A percentile compares a stretch with the other conserved stretches of the same genome.
Conservation (phyloP, 1,140 invertebrate species). For the Aphaenogaster ashmeadi region DNA sequence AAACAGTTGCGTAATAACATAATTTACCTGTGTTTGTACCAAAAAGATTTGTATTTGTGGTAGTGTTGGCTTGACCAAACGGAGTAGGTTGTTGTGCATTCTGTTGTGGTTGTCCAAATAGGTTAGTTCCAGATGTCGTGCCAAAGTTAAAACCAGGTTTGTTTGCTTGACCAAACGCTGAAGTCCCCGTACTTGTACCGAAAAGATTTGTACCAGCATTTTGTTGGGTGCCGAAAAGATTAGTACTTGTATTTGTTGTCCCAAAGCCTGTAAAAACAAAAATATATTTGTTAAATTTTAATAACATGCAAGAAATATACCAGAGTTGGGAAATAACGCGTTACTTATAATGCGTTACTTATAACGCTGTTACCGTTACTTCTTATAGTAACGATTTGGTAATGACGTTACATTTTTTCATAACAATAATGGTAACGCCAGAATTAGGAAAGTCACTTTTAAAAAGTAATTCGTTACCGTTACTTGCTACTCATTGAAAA, state of each 20-base stretch:
- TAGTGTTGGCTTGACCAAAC: constrained; percentile 89
- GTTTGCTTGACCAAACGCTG: constrained; percentile 89
- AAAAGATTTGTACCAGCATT: constrained; percentile 86
- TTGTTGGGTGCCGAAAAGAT: constrained; percentile 84
- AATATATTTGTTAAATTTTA: background rate
- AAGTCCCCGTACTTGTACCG: constrained; percentile 84
- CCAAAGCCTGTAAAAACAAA: constrained; percentile 79
- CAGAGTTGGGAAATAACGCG: too few species aligned
- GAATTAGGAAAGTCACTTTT: too few species aligned
- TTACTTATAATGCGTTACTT: too few species aligned
- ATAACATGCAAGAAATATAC: background rate
- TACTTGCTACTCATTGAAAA: too few species aligned
- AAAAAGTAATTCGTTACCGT: too few species aligned
- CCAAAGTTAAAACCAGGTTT: constrained; percentile 89
- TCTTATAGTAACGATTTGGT: too few species aligned
- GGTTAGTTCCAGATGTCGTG: constrained; percentile 84
- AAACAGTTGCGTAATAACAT: background rate
- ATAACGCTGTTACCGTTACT: too few species aligned
- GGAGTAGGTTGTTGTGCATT: constrained; percentile 85
- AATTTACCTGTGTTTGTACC: constrained; percentile 86
- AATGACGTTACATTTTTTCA: too few species aligned
- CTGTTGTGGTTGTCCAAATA: constrained; percentile 88
- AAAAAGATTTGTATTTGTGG: constrained; percentile 88
- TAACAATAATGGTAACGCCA: too few species aligned
- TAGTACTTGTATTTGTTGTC: constrained; percentile 81